phyloP scores from a whole-genome alignment of 2,797 vertebrate species.

The Lacerta viridis region DNA sequence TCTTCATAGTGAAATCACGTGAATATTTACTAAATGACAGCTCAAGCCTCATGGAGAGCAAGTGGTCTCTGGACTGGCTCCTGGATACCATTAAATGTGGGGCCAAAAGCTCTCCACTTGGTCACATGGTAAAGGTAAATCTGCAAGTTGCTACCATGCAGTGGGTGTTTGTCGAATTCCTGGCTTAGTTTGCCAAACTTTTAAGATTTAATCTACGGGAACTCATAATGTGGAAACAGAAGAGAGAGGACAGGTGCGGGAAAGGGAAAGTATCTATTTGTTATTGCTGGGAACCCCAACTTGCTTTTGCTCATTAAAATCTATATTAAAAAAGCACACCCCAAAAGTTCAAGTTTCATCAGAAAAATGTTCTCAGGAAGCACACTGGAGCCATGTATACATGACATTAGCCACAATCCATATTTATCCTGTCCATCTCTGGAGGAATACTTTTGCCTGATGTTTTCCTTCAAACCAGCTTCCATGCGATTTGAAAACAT shows the following conservation, averaged over 20 bases:
- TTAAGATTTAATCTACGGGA: neutral
- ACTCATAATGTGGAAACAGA: neutral
- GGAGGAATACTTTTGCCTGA: no score
- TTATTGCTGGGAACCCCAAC: neutral
- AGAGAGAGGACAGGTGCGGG: neutral
- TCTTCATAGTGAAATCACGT: neutral
- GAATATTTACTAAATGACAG: neutral
- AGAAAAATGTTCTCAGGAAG: neutral
- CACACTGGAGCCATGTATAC: no score
- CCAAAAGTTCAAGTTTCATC: neutral
- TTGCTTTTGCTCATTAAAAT: slow-evolving; percentile 11
- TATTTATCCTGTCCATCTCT: no score
- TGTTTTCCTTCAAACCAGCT: no score
- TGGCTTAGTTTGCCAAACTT: neutral
- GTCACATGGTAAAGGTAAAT: neutral
- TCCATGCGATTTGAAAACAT: no score
- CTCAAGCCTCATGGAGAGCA: neutral
- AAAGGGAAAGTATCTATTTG: neutral
- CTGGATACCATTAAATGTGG: neutral
- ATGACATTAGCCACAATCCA: no score
- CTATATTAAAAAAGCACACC: neutral
- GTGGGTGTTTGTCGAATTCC: neutral
- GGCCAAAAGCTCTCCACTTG: neutral
- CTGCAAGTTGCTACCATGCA: neutral
- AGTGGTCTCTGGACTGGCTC: neutral